phyloP scores from a whole-genome alignment of 2,888 invertebrate species.

The Dynastes maya region DNA sequence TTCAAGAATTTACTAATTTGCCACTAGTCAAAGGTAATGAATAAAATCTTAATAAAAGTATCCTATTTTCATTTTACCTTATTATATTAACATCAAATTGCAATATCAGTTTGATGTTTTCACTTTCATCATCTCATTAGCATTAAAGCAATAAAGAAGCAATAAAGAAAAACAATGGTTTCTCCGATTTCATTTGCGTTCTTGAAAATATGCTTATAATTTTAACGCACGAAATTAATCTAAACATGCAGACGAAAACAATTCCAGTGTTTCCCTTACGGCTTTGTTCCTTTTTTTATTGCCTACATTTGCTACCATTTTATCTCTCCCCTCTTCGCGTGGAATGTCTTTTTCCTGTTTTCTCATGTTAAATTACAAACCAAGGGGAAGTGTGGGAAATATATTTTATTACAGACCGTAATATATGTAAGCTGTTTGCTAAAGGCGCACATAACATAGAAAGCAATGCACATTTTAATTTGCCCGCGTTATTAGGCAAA shows the following conservation, averaged over 20 bases:
- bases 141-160: too few relatives aligned
- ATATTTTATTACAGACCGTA: constrained; percentile 44
- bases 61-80: too few relatives aligned
- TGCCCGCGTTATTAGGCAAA: constrained; percentile 21
- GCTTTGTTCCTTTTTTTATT: constrained; percentile 22
- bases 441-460: constrained; percentile 28
- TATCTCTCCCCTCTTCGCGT: constrained; percentile 22
- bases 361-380: constrained; percentile 16
- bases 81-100: too few relatives aligned
- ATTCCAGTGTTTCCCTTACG: constrained; percentile 17
- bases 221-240: constrained; percentile 21
- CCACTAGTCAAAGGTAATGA: too few relatives aligned
- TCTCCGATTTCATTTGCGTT: constrained; percentile 7
- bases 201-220: neutral
- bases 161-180: neutral
- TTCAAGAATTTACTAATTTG: too few relatives aligned
- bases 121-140: too few relatives aligned
- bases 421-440: constrained; percentile 35
- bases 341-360: constrained; percentile 25
- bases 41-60: too few relatives aligned
- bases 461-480: constrained; percentile 35
- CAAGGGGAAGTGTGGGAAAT: constrained; percentile 37
- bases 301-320: constrained; percentile 17
- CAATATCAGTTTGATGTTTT: too few relatives aligned
- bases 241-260: constrained; percentile 12